Conservation (phyloP, 2,888 invertebrate genomes). For the Octodonta nipae region DNA sequence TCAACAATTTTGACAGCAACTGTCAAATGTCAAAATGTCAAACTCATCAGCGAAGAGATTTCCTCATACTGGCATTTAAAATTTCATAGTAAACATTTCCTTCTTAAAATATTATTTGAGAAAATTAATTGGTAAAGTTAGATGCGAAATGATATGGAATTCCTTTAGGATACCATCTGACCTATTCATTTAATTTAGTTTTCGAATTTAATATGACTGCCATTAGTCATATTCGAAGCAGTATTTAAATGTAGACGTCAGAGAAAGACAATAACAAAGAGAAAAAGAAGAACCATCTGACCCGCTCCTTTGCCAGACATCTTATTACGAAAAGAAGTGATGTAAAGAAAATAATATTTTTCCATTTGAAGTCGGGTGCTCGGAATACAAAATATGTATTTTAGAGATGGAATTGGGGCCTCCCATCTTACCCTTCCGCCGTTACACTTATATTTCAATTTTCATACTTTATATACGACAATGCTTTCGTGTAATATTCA, state of each 20-base stretch:
- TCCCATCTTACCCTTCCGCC: conserved; percentile 22
- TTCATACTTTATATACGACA: conserved; percentile 28
- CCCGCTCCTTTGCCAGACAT: conserved; percentile 21
- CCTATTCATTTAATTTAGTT: too few species aligned
- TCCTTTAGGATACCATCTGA: too few species aligned
- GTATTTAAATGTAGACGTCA: too few species aligned
- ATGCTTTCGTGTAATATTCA: conserved; percentile 24
- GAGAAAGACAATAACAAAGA: conserved; percentile 15
- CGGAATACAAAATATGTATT: conserved; percentile 33
- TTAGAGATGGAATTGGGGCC: conserved; percentile 23
- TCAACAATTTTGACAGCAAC: too few species aligned
- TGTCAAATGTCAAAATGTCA: too few species aligned
- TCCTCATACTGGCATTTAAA: too few species aligned
- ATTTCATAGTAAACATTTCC: too few species aligned
- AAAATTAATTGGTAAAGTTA: too few species aligned
- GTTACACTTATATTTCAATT: conserved; percentile 33
- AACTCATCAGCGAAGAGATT: too few species aligned
- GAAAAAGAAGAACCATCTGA: conserved; percentile 18
- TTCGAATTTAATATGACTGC: too few species aligned
- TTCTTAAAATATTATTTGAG: too few species aligned
- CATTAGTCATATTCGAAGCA: conserved; percentile 14
- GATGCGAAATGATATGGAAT: too few species aligned
- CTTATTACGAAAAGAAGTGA: conserved; percentile 30
- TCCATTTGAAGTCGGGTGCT: conserved; percentile 31
- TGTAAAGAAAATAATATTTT: conserved; percentile 34